These are phyloP conservation scores for Drosophila maculinotata DNA, from an alignment of 2,888 invertebrate species.

Conservation along the genomic window DNA sequence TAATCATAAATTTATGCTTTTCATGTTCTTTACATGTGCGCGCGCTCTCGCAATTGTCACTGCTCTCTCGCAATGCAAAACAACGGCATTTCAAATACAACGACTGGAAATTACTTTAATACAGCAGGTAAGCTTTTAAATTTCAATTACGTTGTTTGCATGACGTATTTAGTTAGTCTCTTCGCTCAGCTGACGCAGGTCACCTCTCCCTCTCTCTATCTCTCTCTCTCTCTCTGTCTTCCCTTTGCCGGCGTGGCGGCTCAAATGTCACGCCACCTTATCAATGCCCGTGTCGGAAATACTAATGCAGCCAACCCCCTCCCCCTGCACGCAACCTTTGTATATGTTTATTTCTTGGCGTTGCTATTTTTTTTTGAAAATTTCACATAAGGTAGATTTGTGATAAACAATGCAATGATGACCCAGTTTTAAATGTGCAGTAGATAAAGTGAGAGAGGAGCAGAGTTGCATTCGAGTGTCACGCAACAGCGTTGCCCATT, in stretches of 20 bases:
- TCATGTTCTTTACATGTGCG: conserved; percentile 65
- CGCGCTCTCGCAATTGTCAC: conserved; percentile 13
- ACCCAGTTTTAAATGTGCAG: conserved; percentile 41
- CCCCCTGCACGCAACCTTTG: background rate
- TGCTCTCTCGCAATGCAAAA: conserved; percentile 16
- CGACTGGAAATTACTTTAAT: conserved; percentile 17
- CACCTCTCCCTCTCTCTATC: conserved; percentile 18
- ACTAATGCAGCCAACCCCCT: conserved; percentile 18
- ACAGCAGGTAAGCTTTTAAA: conserved; percentile 50
- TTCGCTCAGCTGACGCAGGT: conserved; percentile 49
- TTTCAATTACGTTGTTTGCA: conserved; percentile 26
- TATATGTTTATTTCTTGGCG: background rate
- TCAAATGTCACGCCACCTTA: conserved; percentile 74
- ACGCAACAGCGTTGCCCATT: conserved; percentile 4
- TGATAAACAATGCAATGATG: conserved; percentile 25
- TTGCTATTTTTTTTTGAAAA: conserved; percentile 1
- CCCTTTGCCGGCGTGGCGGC: conserved; percentile 37
- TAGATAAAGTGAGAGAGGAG: background rate
- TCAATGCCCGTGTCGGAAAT: conserved; percentile 43
- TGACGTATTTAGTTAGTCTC: conserved; percentile 31
- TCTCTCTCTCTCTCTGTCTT: conserved; percentile 15
- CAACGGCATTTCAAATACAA: conserved; percentile 45
- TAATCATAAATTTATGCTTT: conserved; percentile 44
- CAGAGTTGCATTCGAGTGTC: conserved; percentile 5
- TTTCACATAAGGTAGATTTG: conserved; percentile 16